phyloP scores from a whole-genome alignment of 2,797 vertebrate species.

The Streptopelia turtur region DNA sequence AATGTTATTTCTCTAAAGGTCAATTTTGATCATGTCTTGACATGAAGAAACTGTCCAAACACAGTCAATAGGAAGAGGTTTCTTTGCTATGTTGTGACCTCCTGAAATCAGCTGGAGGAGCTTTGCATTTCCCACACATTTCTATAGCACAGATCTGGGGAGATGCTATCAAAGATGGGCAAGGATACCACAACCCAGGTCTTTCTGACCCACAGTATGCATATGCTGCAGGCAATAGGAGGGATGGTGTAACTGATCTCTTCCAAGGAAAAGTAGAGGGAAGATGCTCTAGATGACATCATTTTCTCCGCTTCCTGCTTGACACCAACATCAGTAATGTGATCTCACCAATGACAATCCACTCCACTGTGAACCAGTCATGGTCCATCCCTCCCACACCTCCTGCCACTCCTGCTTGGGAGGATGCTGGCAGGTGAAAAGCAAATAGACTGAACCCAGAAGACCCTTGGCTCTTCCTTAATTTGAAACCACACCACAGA shows the following conservation, averaged over 20 bases:
- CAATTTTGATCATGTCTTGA: background rate
- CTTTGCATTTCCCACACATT: background rate
- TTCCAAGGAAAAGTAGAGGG: background rate
- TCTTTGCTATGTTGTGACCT: background rate
- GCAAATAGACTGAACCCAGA: background rate
- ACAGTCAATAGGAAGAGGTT: background rate
- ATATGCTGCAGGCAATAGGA: background rate
- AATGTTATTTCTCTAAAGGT: conserved; percentile 8
- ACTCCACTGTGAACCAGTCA: background rate
- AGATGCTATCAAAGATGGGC: background rate
- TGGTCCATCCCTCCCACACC: background rate
- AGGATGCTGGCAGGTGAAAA: background rate
- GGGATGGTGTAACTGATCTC: background rate
- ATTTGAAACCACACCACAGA: background rate
- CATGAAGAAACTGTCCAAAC: background rate
- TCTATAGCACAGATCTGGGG: background rate
- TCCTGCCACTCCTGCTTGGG: background rate
- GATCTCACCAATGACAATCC: background rate
- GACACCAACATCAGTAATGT: background rate
- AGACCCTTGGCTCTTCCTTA: background rate
- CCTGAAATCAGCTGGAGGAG: background rate
- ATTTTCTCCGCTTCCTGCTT: background rate
- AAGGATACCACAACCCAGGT: background rate
- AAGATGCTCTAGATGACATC: background rate
- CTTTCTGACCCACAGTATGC: background rate